Percentiles rank a stretch among this genome's conserved stretches.
Evolutionary conservation across 2,888 invertebrate species (phyloP).

Genomic region (Listrodromus nycthemerus): DNA sequence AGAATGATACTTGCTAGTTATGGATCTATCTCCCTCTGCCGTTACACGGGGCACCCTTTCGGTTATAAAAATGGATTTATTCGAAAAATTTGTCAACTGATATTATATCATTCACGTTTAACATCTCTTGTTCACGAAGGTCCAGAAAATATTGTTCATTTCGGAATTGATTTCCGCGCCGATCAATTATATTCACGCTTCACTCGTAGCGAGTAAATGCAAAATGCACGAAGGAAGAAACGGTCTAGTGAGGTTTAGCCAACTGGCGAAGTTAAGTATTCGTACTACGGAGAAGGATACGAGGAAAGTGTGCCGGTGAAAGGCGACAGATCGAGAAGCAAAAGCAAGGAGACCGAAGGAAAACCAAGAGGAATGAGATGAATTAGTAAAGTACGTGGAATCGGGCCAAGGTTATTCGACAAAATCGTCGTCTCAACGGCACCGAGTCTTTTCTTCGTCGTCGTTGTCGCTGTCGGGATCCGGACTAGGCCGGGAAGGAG

Average conservation of each 20-base stretch:
- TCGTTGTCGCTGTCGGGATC: slow-evolving; percentile 41
- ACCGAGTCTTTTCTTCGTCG: slow-evolving; percentile 65
- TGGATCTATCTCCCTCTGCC: slow-evolving; percentile 26
- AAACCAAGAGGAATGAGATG: slow-evolving; percentile 53
- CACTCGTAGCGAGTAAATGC: background rate
- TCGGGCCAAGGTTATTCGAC: slow-evolving; percentile 67
- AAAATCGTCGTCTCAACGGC: slow-evolving; percentile 64
- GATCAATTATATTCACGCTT: too few relatives aligned
- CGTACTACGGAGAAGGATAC: slow-evolving; percentile 28
- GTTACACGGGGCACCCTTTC: background rate
- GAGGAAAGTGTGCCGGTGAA: slow-evolving; percentile 44
- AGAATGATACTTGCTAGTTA: slow-evolving; percentile 50
- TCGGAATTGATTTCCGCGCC: too few relatives aligned
- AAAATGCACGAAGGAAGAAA: slow-evolving; percentile 12
- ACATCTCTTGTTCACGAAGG: too few relatives aligned
- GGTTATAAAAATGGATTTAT: slow-evolving; percentile 15
- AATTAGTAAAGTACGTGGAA: slow-evolving; percentile 53
- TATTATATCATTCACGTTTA: background rate
- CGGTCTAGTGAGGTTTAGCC: background rate
- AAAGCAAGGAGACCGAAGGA: slow-evolving; percentile 35
- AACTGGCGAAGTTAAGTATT: slow-evolving; percentile 34
- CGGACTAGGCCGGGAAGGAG: slow-evolving; percentile 31
- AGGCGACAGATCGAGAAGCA: slow-evolving; percentile 37
- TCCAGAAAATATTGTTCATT: too few relatives aligned
- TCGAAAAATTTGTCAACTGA: background rate